A percentile compares a stretch with the other conserved stretches of the same genome.
Conservation (phyloP, 2,888 invertebrate genomes). For the Orthosia cruda region DNA sequence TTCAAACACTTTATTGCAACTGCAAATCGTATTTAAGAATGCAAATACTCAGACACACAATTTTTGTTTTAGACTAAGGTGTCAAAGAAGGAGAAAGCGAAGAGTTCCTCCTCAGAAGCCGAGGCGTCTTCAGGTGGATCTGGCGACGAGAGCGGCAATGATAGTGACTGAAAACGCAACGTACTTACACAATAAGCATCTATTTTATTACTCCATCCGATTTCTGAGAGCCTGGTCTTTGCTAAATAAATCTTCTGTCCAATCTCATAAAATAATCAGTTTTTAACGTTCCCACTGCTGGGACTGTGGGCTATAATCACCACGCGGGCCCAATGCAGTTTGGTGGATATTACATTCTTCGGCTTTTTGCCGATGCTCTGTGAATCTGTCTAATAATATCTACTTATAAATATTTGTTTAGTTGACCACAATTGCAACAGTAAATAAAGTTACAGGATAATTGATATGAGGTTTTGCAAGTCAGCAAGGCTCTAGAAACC, state of each 20-base stretch:
- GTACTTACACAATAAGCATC: slow-evolving; percentile 26
- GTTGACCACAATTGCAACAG: background rate
- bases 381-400: background rate
- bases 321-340: background rate
- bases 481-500: background rate
- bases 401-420: background rate
- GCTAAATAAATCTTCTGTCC: background rate
- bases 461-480: background rate
- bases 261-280: background rate
- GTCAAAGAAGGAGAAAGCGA: slow-evolving; percentile 82
- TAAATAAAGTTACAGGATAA: slow-evolving; percentile 1
- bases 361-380: background rate
- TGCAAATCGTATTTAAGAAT: background rate
- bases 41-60: background rate
- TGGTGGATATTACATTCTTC: no score
- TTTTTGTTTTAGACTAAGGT: slow-evolving; percentile 83
- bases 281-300: background rate
- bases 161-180: slow-evolving; percentile 77
- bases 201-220: slow-evolving; percentile 1
- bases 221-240: background rate
- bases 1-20: background rate
- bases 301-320: background rate
- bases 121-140: slow-evolving; percentile 83
- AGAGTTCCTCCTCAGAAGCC: slow-evolving; percentile 86
- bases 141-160: slow-evolving; percentile 83